Conservation (phyloP, 1,140 invertebrate species). For the Aphelenchoides fujianensis region DNA sequence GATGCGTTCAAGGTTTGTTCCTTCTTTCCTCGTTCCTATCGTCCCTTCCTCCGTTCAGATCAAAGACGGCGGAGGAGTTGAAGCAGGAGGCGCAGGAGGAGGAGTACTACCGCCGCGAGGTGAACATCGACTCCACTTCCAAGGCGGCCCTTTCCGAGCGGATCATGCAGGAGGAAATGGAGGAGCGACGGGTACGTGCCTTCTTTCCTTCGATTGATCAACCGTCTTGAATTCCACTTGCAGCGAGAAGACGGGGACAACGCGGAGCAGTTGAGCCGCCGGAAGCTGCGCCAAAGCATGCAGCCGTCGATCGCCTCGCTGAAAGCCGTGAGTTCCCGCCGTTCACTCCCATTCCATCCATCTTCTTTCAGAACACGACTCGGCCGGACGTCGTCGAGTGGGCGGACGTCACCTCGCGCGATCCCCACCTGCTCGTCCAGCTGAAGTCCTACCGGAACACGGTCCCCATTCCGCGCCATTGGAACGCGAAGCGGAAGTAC, state of each 20-base stretch:
- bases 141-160: constrained; percentile 52
- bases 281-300: constrained; percentile 52
- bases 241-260: constrained; percentile 53
- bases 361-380: constrained; percentile 49
- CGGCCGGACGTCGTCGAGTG: constrained; percentile 98
- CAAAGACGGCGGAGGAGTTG: constrained; percentile 43
- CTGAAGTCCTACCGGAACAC: constrained; percentile 83
- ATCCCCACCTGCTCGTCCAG: constrained; percentile 89
- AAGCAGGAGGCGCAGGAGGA: constrained; percentile 35
- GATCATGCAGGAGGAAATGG: constrained; percentile 56
- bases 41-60: constrained; percentile 26
- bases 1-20: constrained; percentile 53
- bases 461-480: constrained; percentile 93
- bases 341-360: constrained; percentile 23
- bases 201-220: constrained; percentile 9
- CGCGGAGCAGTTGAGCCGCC: constrained; percentile 50
- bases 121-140: constrained; percentile 37
- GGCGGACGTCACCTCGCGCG: constrained; percentile 96
- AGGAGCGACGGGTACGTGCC: constrained; percentile 42
- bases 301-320: constrained; percentile 59
- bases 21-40: neutral
- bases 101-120: constrained; percentile 31
- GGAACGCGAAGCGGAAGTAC: constrained; percentile 98
- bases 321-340: constrained; percentile 46
- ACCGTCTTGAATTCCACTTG: constrained; percentile 38